Evolutionary conservation across 92 coral and sea anemone genomes (phyloP).

Genomic region (Hydrozoanthus gracilis): DNA sequence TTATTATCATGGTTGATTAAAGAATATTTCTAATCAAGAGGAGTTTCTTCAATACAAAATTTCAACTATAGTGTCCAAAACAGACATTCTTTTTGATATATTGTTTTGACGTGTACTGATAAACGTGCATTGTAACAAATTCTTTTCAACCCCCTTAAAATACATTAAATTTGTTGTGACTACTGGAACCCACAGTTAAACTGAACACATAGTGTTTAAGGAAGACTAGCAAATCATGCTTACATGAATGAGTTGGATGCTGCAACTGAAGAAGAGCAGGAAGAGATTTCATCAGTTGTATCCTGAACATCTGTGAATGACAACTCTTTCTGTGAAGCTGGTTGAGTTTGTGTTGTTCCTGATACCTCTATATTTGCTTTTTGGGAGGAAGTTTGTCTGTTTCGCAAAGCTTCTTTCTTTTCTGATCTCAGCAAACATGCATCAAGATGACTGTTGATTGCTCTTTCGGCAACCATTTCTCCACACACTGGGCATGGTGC

Average conservation of each 20-base stretch:
- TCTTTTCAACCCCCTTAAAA: too few species aligned
- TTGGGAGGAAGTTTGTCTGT: slow-evolving; percentile 21
- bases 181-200: too few species aligned
- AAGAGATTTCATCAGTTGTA: not conserved
- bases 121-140: too few species aligned
- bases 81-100: too few species aligned
- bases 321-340: not conserved
- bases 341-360: slow-evolving; percentile 23
- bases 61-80: too few species aligned
- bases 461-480: slow-evolving; percentile 62
- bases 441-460: slow-evolving; percentile 89
- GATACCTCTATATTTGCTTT: not conserved
- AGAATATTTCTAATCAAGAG: too few species aligned
- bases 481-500: slow-evolving; percentile 97
- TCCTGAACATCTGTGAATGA: slow-evolving; percentile 9
- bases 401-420: slow-evolving; percentile 79
- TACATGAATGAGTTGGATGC: slow-evolving; percentile 56
- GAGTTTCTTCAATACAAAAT: too few species aligned
- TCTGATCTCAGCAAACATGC: slow-evolving; percentile 83
- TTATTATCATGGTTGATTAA: too few species aligned
- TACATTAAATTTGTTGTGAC: too few species aligned
- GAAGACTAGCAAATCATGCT: not conserved
- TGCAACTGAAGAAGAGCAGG: not conserved
- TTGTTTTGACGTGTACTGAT: too few species aligned
- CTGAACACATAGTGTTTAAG: not conserved